Evolutionary conservation across 2,888 invertebrate genomes (phyloP).

Genomic region (Pardosa pseudoannulata): DNA sequence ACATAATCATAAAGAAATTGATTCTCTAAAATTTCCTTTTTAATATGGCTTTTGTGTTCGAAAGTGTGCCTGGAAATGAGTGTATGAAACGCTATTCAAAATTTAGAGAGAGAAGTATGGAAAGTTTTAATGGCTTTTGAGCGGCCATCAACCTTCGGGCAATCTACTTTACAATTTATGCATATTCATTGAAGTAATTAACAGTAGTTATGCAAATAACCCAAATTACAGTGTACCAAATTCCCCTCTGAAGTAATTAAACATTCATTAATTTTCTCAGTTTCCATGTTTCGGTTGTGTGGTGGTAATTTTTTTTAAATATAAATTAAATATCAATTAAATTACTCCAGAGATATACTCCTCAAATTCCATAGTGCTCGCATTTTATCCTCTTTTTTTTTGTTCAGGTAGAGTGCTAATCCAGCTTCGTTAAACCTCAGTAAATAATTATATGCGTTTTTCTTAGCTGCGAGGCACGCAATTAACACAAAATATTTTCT

Average conservation of each 20-base stretch:
- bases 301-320: background rate
- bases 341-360: background rate
- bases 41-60: too few species aligned
- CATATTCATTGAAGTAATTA: slow-evolving; percentile 7
- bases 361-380: background rate
- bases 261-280: background rate
- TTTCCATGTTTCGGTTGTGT: background rate
- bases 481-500: background rate
- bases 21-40: too few species aligned
- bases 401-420: background rate
- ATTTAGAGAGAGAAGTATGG: background rate
- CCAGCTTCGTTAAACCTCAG: background rate
- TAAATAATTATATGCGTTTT: background rate
- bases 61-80: background rate
- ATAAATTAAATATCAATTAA: background rate
- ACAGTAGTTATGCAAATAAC: background rate
- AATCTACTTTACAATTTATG: slow-evolving; percentile 1
- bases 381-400: background rate
- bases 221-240: background rate
- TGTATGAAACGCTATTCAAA: background rate
- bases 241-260: background rate
- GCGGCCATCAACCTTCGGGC: background rate
- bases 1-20: too few species aligned
- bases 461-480: background rate
- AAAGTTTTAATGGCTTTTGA: background rate